Evolutionary conservation across 2,888 invertebrate genomes (phyloP), one percentile per base, ranked within the genome.

Genomic region (Eristalinus aeneus): DNA sequence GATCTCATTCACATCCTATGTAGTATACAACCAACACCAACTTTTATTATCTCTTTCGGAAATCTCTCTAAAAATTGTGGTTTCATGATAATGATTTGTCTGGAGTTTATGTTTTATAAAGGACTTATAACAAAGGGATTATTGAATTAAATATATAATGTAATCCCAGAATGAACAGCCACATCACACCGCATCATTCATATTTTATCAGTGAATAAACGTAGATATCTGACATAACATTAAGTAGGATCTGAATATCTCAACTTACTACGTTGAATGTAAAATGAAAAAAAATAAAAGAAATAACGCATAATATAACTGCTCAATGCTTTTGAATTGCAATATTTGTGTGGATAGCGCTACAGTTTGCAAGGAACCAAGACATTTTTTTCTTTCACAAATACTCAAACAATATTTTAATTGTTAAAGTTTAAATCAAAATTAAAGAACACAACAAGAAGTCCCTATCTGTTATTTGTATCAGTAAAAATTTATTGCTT

Each of bases 71-170:
- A 32, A 22, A 64, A 71, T 64, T 71, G 64, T 60, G 76, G 68
- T 68, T 67, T 67, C 61, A 60, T 39, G 39, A 16, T 20, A 12
- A 54, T 69, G 54, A 61, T 67, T 67, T 54, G 11, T 9, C 23
- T 27, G 10, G 20, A 56, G 9, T 56, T 56, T 56, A 22, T 56
- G 27, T 8, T 68, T 32, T 61, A 61, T 63, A 54, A 20, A 10
- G 8, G 56, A 11, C 56, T 54, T 39, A 58, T 36, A 58, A 78
- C n/a, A 67, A 60, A 67, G 72, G 34, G 58, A 72, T 72, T 79
- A 79, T 72, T 72, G 72, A 72, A 79, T 79, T 79, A 72, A 79
- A 79, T 79, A 79, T 72, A 72, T 67, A 65, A 79, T 72, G 60
- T 65, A 79, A 67, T 58, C 71, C 22, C 31, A 72, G 31, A 72